phyloP scores from a whole-genome alignment of 2,797 vertebrate genomes.

The Melanotaenia boesemani region DNA sequence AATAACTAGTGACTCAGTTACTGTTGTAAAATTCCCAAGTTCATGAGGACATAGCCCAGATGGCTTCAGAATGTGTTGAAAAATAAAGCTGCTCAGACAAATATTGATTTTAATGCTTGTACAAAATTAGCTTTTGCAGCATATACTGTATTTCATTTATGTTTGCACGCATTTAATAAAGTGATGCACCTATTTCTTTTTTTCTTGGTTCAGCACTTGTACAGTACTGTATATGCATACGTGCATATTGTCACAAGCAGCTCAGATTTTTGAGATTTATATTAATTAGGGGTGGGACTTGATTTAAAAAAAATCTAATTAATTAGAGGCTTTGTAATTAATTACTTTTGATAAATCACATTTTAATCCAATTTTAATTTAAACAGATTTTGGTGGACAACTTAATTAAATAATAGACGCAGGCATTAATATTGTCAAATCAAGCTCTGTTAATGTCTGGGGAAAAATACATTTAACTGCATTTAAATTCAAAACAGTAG shows the following conservation, averaged over 20 bases:
- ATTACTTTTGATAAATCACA: too few relatives aligned
- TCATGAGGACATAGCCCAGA: background rate
- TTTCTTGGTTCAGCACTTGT: background rate
- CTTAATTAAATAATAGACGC: too few relatives aligned
- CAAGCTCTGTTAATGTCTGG: too few relatives aligned
- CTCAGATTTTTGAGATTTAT: background rate
- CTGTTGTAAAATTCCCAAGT: background rate
- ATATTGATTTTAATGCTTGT: background rate
- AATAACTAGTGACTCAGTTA: background rate
- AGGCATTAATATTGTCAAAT: too few relatives aligned
- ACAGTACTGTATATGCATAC: background rate
- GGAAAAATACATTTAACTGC: too few relatives aligned
- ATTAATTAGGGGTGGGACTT: too few relatives aligned
- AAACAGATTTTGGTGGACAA: too few relatives aligned
- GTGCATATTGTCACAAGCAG: background rate
- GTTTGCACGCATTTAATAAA: background rate
- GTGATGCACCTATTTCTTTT: background rate
- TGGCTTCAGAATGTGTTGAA: background rate
- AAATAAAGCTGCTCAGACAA: background rate
- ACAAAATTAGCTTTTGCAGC: background rate
- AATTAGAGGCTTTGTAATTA: too few relatives aligned
- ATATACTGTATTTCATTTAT: background rate
- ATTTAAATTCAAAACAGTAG: too few relatives aligned
- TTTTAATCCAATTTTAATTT: too few relatives aligned
- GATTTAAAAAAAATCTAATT: too few relatives aligned